Evolutionary conservation across 92 coral and sea anemone genomes (phyloP).

Genomic region (Anthopleura xanthogrammica): DNA sequence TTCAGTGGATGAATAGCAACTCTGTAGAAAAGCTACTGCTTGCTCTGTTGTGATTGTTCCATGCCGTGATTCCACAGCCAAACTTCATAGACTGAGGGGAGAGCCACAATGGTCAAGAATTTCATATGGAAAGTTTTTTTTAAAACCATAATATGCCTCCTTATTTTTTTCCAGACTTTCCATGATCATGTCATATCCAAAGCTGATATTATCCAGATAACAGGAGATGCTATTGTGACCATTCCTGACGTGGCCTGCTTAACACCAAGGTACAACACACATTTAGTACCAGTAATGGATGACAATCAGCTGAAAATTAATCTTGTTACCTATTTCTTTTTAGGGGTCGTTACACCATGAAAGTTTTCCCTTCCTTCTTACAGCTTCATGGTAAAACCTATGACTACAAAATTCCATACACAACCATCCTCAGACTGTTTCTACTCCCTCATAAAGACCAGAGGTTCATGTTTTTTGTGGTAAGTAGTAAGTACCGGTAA

Average conservation of each 20-base stretch:
- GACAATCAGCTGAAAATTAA: background rate
- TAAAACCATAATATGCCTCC: too few relatives aligned
- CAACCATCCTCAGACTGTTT: slow-evolving; percentile 89
- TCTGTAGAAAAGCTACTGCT: too few relatives aligned
- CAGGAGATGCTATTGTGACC: slow-evolving; percentile 98
- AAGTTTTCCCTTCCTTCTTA: slow-evolving; percentile 89
- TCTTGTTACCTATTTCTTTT: slow-evolving; percentile 14
- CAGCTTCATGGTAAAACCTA: slow-evolving; percentile 99
- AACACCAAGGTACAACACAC: slow-evolving; percentile 80
- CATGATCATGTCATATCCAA: slow-evolving; percentile 91
- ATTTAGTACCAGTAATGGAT: background rate
- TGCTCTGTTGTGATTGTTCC: too few relatives aligned
- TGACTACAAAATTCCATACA: slow-evolving; percentile 99
- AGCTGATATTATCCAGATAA: slow-evolving; percentile 97
- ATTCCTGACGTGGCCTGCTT: slow-evolving; percentile 93
- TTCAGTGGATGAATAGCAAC: too few relatives aligned
- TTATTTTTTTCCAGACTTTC: slow-evolving; percentile 55
- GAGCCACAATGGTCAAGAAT: too few relatives aligned
- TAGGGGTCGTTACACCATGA: slow-evolving; percentile 95
- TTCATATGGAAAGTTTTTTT: too few relatives aligned
- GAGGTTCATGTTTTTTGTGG: slow-evolving; percentile 98
- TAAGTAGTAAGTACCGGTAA: too few relatives aligned
- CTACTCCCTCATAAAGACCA: slow-evolving; percentile 96
- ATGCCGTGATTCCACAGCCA: too few relatives aligned
- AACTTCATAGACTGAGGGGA: too few relatives aligned